Evolutionary conservation across 2,888 invertebrate genomes (phyloP).

Genomic region (Diaphora mendica): DNA sequence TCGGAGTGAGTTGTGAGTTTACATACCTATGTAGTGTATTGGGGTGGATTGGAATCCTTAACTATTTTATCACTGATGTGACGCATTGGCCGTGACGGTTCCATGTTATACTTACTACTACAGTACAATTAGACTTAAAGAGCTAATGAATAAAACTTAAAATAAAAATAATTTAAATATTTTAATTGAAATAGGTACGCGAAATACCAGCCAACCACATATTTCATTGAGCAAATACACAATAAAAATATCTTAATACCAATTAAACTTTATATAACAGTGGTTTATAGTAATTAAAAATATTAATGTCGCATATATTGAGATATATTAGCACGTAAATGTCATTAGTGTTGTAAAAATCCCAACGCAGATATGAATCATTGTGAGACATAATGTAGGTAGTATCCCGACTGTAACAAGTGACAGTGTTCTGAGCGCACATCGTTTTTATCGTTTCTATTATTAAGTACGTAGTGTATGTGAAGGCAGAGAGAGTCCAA

Average conservation of each 20-base stretch:
- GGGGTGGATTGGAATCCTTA: neutral
- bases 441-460: constrained; percentile 50
- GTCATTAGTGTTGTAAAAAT: constrained; percentile 54
- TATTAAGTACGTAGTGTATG: constrained; percentile 51
- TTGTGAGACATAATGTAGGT: constrained; percentile 49
- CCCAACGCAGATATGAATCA: constrained; percentile 62
- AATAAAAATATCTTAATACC: constrained; percentile 44
- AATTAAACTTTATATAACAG: constrained; percentile 41
- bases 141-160: neutral
- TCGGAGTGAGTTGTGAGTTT: no score
- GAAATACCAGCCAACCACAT: neutral
- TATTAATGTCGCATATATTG: constrained; percentile 50
- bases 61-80: neutral
- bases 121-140: neutral
- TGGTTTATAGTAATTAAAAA: constrained; percentile 52
- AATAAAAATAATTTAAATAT: neutral
- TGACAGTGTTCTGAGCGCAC: constrained; percentile 47
- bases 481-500: constrained; percentile 36
- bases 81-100: neutral
- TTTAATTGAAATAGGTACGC: neutral
- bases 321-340: constrained; percentile 55
- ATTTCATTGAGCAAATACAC: constrained; percentile 15
- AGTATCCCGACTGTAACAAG: constrained; percentile 37
- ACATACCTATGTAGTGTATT: neutral
- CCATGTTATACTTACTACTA: neutral